These are phyloP conservation scores for Acanthurus lineatus DNA, from an alignment of 2,797 vertebrate species.

Conservation along the genomic window DNA sequence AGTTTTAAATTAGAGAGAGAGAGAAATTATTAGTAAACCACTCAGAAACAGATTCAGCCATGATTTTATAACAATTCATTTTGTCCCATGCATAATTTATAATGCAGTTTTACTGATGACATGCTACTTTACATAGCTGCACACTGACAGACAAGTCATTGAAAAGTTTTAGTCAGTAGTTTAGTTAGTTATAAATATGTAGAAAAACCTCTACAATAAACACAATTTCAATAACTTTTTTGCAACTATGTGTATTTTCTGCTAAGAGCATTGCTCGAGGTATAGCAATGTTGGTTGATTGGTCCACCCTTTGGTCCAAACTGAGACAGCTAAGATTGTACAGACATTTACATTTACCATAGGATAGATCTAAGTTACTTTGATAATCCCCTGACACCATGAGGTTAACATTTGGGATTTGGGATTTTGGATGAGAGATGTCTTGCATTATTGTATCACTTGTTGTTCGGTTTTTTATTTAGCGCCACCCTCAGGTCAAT, in stretches of 20 bases:
- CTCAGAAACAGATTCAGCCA: not conserved
- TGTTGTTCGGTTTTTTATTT: too few relatives aligned
- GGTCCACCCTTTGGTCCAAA: not conserved
- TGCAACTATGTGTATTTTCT: too few relatives aligned
- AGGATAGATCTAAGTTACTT: not conserved
- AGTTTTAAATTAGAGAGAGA: conserved; percentile 12
- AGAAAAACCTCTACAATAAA: not conserved
- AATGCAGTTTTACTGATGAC: not conserved
- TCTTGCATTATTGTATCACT: not conserved
- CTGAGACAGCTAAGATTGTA: not conserved
- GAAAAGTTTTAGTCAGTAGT: not conserved
- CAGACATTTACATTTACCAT: too few relatives aligned
- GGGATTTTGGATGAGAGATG: not conserved
- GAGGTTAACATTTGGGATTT: not conserved
- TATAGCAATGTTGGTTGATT: too few relatives aligned
- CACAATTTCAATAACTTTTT: not conserved
- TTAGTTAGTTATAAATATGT: not conserved
- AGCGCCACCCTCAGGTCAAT: too few relatives aligned
- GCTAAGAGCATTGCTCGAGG: too few relatives aligned
- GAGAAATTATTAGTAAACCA: not conserved
- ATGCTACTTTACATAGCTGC: not conserved
- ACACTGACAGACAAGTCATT: not conserved
- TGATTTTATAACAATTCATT: not conserved
- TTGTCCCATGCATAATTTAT: not conserved
- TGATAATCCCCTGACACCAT: not conserved